Conservation (phyloP, 1,140 invertebrate species). For the Aphelinus certus region DNA sequence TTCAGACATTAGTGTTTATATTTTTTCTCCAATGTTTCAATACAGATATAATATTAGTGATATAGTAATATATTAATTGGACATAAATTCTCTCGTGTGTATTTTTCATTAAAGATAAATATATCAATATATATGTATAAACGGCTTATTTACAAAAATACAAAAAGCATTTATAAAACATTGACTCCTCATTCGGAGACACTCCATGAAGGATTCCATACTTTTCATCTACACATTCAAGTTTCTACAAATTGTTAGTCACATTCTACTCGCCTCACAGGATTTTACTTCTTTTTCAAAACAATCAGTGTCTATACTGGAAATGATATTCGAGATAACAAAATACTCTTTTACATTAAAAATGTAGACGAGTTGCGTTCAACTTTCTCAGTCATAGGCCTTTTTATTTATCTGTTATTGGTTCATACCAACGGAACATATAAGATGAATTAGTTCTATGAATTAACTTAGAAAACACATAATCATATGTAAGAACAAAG, state of each 20-base stretch:
- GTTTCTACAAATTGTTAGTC: conserved; percentile 35
- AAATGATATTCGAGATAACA: background rate
- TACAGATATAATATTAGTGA: conserved; percentile 56
- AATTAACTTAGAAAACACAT: conserved; percentile 3
- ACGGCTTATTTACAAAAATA: conserved; percentile 64
- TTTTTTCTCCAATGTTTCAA: conserved; percentile 54
- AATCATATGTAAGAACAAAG: conserved; percentile 21
- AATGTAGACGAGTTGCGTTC: background rate
- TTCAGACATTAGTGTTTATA: conserved; percentile 48
- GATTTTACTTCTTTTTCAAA: background rate
- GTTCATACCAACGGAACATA: conserved; percentile 9
- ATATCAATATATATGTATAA: conserved; percentile 41
- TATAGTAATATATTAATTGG: conserved; percentile 59
- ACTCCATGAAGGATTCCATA: background rate
- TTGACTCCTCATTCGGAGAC: conserved; percentile 49
- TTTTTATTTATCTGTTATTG: conserved; percentile 35
- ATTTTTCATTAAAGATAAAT: conserved; percentile 32
- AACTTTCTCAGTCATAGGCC: conserved; percentile 34
- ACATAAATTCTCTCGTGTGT: conserved; percentile 45
- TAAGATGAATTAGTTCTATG: background rate
- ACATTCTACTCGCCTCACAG: conserved; percentile 7
- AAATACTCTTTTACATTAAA: background rate
- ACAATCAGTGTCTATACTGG: no score
- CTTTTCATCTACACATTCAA: conserved; percentile 26
- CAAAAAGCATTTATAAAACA: conserved; percentile 64